Evolutionary conservation across 1,140 invertebrate species (phyloP).

Genomic region (Drosophila parvula): DNA sequence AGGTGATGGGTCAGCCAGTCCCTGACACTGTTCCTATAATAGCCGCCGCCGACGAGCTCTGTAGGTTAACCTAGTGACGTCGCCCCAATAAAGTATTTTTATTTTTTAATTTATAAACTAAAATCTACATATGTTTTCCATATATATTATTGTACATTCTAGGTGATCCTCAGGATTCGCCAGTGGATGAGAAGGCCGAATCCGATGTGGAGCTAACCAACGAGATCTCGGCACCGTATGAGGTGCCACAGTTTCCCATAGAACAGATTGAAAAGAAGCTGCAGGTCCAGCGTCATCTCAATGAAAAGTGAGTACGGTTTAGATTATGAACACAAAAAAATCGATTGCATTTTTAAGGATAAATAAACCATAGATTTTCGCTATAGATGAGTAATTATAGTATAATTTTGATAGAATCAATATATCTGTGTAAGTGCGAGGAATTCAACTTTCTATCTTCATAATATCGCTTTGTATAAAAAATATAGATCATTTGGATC

Average conservation of each 20-base stretch:
- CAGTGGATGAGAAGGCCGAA: slow-evolving; percentile 66
- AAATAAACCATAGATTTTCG: background rate
- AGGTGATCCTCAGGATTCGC: slow-evolving; percentile 65
- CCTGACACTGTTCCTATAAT: background rate
- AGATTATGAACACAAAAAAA: too few relatives aligned
- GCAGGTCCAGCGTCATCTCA: slow-evolving; percentile 95
- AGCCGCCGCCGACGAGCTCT: slow-evolving; percentile 1
- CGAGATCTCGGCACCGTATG: slow-evolving; percentile 96
- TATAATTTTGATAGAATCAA: background rate
- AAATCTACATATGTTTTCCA: background rate
- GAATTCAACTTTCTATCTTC: background rate
- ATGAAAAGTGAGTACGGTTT: slow-evolving; percentile 92
- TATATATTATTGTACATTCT: slow-evolving; percentile 16
- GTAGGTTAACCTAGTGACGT: slow-evolving; percentile 27
- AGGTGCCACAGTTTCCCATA: slow-evolving; percentile 98
- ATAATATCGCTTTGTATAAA: background rate
- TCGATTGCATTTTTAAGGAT: too few relatives aligned
- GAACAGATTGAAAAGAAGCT: slow-evolving; percentile 97
- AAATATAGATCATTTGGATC: too few relatives aligned
- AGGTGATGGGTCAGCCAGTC: slow-evolving; percentile 25
- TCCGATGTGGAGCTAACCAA: slow-evolving; percentile 86
- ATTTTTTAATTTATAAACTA: background rate
- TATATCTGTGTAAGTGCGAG: background rate
- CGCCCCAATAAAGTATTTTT: background rate
- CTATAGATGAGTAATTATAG: background rate